phyloP scores from a whole-genome alignment of 2,888 invertebrate genomes.

The Ophioninae sp. region DNA sequence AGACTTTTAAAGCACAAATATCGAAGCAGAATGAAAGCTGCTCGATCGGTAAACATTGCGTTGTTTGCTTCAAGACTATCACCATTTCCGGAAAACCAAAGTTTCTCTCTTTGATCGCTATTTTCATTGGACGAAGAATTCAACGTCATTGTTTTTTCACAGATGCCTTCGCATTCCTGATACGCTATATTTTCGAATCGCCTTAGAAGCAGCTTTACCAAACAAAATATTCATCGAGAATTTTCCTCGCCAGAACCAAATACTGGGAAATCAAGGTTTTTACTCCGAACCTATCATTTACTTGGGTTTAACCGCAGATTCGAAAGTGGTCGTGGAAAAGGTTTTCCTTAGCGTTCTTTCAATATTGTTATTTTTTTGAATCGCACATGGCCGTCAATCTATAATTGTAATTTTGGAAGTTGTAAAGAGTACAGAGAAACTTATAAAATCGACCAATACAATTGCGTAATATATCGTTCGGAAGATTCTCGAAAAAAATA shows the following conservation, averaged over 20 bases:
- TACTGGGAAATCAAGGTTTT: not conserved
- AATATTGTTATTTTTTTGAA: not conserved
- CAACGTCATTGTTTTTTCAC: not conserved
- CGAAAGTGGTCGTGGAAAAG: not conserved
- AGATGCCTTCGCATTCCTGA: not conserved
- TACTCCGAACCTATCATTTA: not conserved
- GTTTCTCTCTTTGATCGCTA: not conserved
- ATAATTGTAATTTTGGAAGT: not conserved
- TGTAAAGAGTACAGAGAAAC: not conserved
- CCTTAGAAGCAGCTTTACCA: not conserved
- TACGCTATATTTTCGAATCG: not conserved
- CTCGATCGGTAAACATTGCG: not conserved
- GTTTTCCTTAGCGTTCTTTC: not conserved
- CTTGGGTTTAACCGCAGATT: not conserved
- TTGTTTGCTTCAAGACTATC: not conserved
- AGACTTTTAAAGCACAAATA: not conserved
- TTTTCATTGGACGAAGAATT: not conserved
- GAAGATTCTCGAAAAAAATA: not conserved
- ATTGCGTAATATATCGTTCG: not conserved
- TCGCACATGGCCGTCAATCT: not conserved
- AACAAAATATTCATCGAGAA: not conserved
- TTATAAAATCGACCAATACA: not conserved
- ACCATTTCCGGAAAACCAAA: not conserved
- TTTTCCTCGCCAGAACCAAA: not conserved
- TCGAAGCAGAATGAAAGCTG: not conserved